Conservation (phyloP, 2,888 invertebrate species). For the Callosobruchus maculatus region DNA sequence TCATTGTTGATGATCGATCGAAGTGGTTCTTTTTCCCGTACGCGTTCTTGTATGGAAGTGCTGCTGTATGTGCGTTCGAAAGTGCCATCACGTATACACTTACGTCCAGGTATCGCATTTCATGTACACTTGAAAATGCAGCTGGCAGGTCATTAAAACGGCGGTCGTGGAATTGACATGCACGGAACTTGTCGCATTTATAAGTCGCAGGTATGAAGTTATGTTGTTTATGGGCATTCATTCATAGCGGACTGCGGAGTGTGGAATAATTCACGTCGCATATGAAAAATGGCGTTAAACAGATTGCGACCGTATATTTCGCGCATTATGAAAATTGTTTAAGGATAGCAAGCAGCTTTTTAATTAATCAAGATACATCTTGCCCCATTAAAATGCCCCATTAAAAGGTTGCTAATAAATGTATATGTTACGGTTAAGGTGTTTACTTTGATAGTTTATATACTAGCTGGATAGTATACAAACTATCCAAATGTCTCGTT, state of each 20-base stretch:
- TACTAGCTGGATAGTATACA: no score
- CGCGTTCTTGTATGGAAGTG: neutral
- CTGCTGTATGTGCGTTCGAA: neutral
- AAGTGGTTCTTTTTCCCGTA: neutral
- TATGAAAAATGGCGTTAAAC: no score
- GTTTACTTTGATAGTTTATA: no score
- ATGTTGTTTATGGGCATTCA: neutral
- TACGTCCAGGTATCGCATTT: neutral
- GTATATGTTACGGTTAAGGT: no score
- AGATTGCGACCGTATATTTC: no score
- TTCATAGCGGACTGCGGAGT: neutral
- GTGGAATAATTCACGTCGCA: neutral
- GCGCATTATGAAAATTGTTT: no score
- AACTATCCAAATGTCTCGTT: no score
- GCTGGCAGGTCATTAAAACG: neutral
- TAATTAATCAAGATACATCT: no score
- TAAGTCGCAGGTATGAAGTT: neutral
- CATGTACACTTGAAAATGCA: neutral
- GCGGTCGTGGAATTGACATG: neutral
- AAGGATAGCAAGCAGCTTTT: no score
- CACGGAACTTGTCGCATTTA: neutral
- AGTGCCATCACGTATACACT: neutral
- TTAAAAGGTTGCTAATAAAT: no score
- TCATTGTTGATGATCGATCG: neutral
- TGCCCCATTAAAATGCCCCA: no score